Evolutionary conservation across 1,140 invertebrate genomes (phyloP).

Genomic region (Aphelenchoides avenae): DNA sequence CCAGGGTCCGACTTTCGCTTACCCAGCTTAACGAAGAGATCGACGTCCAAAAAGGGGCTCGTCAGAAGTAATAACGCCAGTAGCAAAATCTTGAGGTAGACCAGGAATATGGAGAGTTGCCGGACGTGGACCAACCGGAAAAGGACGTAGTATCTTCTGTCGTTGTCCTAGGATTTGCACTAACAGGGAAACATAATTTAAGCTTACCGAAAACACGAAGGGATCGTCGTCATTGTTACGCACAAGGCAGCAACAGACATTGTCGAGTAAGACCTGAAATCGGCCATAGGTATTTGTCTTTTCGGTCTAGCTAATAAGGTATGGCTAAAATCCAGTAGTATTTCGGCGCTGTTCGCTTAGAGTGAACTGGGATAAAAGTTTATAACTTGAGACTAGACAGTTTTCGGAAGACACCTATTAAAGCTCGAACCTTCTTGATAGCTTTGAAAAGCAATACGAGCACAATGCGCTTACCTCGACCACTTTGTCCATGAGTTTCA

Average conservation of each 20-base stretch:
- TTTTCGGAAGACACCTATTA: no score
- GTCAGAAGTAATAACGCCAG: background rate
- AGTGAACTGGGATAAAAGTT: no score
- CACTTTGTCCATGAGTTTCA: no score
- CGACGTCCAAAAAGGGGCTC: background rate
- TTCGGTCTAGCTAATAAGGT: no score
- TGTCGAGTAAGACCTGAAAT: constrained; percentile 11
- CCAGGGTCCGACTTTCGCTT: background rate
- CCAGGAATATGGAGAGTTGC: constrained; percentile 1
- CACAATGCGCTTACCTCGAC: no score
- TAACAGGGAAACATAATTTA: background rate
- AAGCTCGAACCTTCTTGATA: no score
- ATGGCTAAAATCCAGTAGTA: no score
- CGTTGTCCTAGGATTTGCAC: constrained; percentile 2
- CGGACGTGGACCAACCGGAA: background rate
- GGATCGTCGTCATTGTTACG: background rate
- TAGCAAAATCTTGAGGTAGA: constrained; percentile 2
- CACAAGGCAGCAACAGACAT: constrained; percentile 6
- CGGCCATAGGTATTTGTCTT: no score
- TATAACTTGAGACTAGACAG: no score
- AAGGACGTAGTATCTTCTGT: background rate
- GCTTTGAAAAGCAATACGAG: no score
- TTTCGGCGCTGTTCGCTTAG: no score
- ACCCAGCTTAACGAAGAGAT: background rate
- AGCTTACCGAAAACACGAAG: background rate